Percentiles rank a stretch among this genome's conserved stretches.
Conservation (phyloP, 2,888 invertebrate genomes). For the Calameuta pallipes region DNA sequence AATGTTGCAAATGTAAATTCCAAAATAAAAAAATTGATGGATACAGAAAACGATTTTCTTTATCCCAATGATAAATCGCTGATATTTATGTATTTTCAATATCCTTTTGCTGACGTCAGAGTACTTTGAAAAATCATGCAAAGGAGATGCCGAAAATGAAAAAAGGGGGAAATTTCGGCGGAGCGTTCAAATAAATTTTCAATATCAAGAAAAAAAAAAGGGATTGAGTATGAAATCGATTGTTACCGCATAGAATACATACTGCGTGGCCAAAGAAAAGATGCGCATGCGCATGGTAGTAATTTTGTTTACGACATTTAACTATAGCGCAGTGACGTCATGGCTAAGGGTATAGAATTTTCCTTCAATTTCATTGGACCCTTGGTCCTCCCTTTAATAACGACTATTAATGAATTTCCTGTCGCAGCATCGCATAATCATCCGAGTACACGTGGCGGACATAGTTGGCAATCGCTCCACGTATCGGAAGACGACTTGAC, state of each 20-base stretch:
- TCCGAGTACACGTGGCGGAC: neutral
- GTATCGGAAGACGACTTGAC: neutral
- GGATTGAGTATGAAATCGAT: neutral
- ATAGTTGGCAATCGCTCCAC: neutral
- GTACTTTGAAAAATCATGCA: no score
- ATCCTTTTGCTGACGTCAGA: neutral
- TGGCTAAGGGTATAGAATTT: neutral
- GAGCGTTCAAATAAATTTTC: neutral
- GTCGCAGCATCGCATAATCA: neutral
- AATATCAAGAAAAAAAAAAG: neutral
- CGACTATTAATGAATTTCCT: neutral
- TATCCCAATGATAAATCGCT: no score
- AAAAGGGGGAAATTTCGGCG: neutral
- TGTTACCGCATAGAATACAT: neutral
- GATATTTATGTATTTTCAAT: neutral
- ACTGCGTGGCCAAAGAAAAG: neutral
- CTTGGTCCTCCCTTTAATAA: neutral
- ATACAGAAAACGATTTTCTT: conserved; percentile 3
- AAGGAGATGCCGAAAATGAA: neutral
- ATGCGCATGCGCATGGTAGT: no score
- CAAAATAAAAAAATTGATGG: neutral
- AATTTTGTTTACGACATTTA: neutral
- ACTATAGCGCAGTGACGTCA: neutral
- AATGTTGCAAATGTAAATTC: conserved; percentile 1
- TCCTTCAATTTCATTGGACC: neutral